Base-by-base conservation (phyloP, 2,888 invertebrate species). In the Opisthograptis luteolata region DNA sequence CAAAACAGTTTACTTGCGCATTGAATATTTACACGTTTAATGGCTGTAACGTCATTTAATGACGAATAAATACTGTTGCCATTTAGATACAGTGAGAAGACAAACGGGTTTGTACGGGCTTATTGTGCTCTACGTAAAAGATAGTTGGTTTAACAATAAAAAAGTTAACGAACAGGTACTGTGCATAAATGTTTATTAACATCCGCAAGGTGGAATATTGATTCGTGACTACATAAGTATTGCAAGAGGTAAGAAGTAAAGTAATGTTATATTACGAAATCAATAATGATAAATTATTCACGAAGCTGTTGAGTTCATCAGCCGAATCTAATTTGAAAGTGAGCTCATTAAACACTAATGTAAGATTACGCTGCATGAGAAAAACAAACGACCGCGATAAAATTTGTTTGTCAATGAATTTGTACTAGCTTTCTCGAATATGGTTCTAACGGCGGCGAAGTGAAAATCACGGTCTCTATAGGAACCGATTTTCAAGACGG, bases 11-110 rank as follows among this genome's bases (percentile, higher is more conserved):
- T 72, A 78, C 70, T 70, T 65, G 74, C 68, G 63, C 73, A 73
- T 79, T 83, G 84, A 84, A 85, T 85, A 86, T 85, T 85, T 84
- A 85, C 79, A 74, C 72, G 70, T 71, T 66, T 75, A 83, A 80
- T 80, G 79, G 72, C 73, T 80, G 75, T 76, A 73, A 81, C 78
- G 73, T 71, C 64, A 65, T 56, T 63, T 77, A 73, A 76, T 77
- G 71, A 78, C 66, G 72, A 73, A 71, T 70, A 71, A 67, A 70
- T 67, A 70, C 64, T 68, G 73, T 72, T 82, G 81, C 69, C 76
- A 79, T 82, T 80, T 81, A 76, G 64, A 64, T 64, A 53, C 63
- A 71, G 71, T 73, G 71, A 73, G 76, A 79, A 79, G 65, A 54
- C 58, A 69, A 76, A 76, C 75, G 48, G 68, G 74, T 76, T 70